phyloP scores from a whole-genome alignment of 2,113 vertebrate species.

The Rhinoptilus africanus region DNA sequence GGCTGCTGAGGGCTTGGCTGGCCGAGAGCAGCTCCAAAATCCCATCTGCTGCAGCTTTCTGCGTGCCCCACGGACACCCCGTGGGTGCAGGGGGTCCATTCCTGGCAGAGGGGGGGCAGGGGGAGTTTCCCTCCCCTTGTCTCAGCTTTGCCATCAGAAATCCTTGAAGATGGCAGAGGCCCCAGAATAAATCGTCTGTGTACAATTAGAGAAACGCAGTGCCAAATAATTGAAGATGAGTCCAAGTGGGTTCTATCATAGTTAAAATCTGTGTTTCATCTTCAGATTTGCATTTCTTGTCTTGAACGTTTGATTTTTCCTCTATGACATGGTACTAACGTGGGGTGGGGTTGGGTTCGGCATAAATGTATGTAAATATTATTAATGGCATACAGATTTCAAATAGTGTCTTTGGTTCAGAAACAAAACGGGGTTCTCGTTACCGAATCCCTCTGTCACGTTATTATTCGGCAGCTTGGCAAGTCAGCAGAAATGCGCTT shows the following conservation, averaged over 20 bases:
- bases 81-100: not conserved
- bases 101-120: not conserved
- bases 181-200: not conserved
- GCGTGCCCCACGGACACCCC: not conserved
- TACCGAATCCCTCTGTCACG: not conserved
- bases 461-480: not conserved
- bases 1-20: not conserved
- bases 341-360: not conserved
- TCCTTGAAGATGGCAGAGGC: not conserved
- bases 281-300: not conserved
- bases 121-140: not conserved
- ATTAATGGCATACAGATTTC: not conserved
- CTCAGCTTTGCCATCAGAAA: not conserved
- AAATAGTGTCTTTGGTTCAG: not conserved
- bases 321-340: not conserved
- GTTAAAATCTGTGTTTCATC: not conserved
- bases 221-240: not conserved
- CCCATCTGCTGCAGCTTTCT: not conserved
- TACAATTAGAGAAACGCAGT: not conserved
- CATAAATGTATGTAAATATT: not conserved
- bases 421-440: not conserved
- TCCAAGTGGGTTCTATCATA: not conserved
- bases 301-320: not conserved
- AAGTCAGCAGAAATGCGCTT: not conserved
- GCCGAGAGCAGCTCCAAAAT: not conserved